A percentile compares a stretch with the other conserved stretches of the same genome.
Conservation (phyloP, 64 coral and sea anemone species). For the Stichodactyla mertensii region DNA sequence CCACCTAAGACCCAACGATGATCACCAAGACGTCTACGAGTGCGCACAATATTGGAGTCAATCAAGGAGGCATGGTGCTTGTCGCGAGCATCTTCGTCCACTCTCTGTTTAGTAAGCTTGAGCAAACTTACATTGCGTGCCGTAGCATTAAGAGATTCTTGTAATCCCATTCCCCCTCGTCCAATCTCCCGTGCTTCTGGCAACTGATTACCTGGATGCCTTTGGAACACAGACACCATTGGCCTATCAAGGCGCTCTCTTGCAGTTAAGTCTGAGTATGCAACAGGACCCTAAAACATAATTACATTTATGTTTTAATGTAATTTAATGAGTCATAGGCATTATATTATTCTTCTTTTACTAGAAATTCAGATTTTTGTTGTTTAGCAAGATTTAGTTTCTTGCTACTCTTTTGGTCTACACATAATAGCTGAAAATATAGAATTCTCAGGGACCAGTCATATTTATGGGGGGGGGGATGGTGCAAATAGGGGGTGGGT, state of each 20-base stretch:
- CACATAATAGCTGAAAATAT: too few species aligned
- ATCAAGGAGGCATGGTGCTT: slow-evolving; percentile 70
- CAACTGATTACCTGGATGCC: slow-evolving; percentile 95
- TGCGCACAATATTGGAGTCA: slow-evolving; percentile 79
- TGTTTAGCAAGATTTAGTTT: too few species aligned
- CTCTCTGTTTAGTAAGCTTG: slow-evolving; percentile 73
- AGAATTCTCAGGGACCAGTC: too few species aligned
- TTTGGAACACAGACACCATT: slow-evolving; percentile 69
- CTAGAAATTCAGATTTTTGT: too few species aligned
- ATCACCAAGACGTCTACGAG: slow-evolving; percentile 65
- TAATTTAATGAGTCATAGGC: too few species aligned
- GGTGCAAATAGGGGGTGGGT: too few species aligned
- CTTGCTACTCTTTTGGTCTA: too few species aligned
- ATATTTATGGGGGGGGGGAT: too few species aligned
- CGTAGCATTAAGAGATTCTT: slow-evolving; percentile 91
- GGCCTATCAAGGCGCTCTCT: slow-evolving; percentile 92
- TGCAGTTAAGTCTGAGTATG: slow-evolving; percentile 96
- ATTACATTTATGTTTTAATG: background rate
- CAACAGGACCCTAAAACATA: slow-evolving; percentile 73
- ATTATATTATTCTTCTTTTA: too few species aligned
- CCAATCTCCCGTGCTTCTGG: slow-evolving; percentile 90
- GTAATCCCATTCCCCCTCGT: slow-evolving; percentile 62
- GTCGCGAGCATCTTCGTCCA: slow-evolving; percentile 89
- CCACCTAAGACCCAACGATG: slow-evolving; percentile 92
- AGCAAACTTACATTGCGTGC: slow-evolving; percentile 90